Evolutionary conservation across 2,888 invertebrate species (phyloP), one percentile per base, ranked within the genome.

Genomic region (Barypeithes pellucidus): DNA sequence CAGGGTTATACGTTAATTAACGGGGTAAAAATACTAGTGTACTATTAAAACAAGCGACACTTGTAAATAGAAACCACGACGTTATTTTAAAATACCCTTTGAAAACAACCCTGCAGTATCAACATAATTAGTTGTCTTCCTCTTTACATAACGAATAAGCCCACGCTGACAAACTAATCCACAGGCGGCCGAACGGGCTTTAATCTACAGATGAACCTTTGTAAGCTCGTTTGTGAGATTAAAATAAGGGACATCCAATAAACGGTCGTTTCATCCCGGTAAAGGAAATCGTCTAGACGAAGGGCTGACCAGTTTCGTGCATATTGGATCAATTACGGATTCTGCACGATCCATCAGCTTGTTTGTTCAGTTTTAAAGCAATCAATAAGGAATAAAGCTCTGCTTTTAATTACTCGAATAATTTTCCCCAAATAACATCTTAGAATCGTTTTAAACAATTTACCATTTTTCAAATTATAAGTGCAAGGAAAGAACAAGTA

Each of bases 91-190:
- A 16, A 16, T 16, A 16, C 16, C 43, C 43, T 43, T 16, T 12
- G 5, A 43, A 43, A 14, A 43, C 43, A 16, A 43, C 43, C n/a
- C 16, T 7, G 3, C 16, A 16, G 16, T 43, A 43, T 43, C 16
- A n/a, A 43, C 43, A 7, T 4, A 16, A 5, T 43, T 43, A 43
- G 43, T 43, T 43, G 43, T 43, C n/a, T 57, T 33, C 14, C 54
- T 33, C 33, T n/a, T 57, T 63, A 57, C 45, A 68, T 63, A 33
- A 62, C 22, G 8, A 43, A 52, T 57, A 63, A 70, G 54, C 63
- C 41, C 20, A 24, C 22, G 57, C 70, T 70, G 57, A 63, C 70
- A 63, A 39, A 62, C 41, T 70, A 70, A 70, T 70, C 62, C 63
- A 54, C 54, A 52, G 52, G 29, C 52, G 29, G 52, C 20, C 47